These are phyloP conservation scores for Muntiacus reevesi DNA, from an alignment of 2,113 vertebrate genomes.

Conservation along the genomic window DNA sequence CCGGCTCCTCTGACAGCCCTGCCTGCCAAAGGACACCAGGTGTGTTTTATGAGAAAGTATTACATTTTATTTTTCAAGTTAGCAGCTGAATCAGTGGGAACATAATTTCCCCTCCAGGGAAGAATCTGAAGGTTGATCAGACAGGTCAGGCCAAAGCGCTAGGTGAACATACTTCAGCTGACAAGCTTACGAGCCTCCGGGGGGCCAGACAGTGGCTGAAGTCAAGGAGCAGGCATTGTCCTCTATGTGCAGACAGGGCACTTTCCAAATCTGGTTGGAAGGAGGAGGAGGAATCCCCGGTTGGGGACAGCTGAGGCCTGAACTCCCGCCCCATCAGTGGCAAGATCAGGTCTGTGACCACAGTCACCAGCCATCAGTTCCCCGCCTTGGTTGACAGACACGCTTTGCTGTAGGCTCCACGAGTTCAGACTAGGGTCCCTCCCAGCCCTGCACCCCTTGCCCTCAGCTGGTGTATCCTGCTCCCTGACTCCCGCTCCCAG, in stretches of 20 bases:
- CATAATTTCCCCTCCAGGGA: no score
- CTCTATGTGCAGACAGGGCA: accelerated
- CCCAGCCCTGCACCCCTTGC: background rate
- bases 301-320: accelerated
- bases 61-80: background rate
- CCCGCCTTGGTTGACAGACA: background rate
- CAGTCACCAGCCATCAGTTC: background rate
- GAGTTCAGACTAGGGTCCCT: background rate
- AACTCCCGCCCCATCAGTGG: background rate
- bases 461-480: background rate
- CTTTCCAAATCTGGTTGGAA: background rate
- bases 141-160: background rate
- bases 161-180: background rate
- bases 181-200: accelerated
- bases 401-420: background rate
- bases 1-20: background rate
- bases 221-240: background rate
- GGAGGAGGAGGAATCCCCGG: background rate
- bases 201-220: accelerated
- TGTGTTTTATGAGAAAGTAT: background rate
- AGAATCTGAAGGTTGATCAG: background rate
- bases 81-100: background rate
- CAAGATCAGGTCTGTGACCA: no score
- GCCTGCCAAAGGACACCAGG: background rate
- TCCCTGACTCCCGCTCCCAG: background rate